Base-by-base conservation (phyloP, 2,113 vertebrate species). In the zebrafish (Danio rerio) region DNA sequence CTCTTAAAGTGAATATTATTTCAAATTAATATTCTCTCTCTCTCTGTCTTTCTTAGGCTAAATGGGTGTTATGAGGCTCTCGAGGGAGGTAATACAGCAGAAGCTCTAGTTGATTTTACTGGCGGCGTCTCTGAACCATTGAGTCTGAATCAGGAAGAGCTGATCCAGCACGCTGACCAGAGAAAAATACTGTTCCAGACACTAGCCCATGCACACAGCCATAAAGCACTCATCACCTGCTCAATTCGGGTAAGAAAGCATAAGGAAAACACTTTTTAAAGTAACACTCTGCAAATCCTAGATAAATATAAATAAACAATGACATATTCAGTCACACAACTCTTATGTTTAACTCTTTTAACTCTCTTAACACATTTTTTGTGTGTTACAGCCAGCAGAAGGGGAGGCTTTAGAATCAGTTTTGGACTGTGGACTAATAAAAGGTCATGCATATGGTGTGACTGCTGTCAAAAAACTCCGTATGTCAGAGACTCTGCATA, bases 61-160 rank as follows among this genome's bases (percentile, higher is more conserved):
- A 95, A 94, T 7, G 94, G 94, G 7, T 95, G 94, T 86, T 95
- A 95, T 5, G 94, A 95, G 84, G 94, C 94, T 5, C 82, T 95
- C 71, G 94, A 95, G 58, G 94, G 95, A 12, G 95, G 94, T 5
- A 95, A 94, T 90, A 95, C 94, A 0, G 92, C 93, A 0, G 95
- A 95, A 87, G 95, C 94, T 5, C 88, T 95, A 68, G 92, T 95
- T 3, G 94, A 95, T 86, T 95, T 95, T 86, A 94, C 94, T 0
- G 95, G 95, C 0, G 94, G 95, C 0, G 92, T 95, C 66, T 95
- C 94, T 0, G 95, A 95, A 88, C 90, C 93, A 1, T 87, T 95
- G 42, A 82, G 78, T 47, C 90, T 95, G 86, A 88, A 92, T 31
- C 70, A 82, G 0, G 88, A 86, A 43, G 81, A 87, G 13, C 87